Evolutionary conservation across 2,113 vertebrate genomes (phyloP).

Genomic region (Poeciliopsis occidentalis): DNA sequence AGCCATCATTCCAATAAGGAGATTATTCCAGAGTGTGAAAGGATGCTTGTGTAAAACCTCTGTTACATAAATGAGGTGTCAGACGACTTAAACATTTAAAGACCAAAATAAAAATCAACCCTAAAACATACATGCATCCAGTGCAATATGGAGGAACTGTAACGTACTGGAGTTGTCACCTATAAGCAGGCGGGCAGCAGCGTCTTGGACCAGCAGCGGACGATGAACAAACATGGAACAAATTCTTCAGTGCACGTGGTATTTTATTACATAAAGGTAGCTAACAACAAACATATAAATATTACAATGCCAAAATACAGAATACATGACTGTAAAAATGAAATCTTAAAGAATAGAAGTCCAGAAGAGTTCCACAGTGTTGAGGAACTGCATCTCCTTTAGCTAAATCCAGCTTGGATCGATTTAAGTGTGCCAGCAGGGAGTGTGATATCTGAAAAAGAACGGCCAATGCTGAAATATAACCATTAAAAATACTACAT

Average conservation of each 20-base stretch:
- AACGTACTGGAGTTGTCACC: background rate
- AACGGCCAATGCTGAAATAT: conserved; percentile 34
- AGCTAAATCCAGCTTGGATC: background rate
- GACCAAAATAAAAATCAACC: no score
- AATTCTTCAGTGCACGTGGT: conserved; percentile 66
- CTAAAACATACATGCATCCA: no score
- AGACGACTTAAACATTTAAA: no score
- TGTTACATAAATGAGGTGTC: no score
- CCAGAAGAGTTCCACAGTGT: background rate
- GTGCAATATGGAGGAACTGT: background rate
- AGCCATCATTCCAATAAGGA: no score
- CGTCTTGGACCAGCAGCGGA: background rate
- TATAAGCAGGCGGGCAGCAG: background rate
- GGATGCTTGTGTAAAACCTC: no score
- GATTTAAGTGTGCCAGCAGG: conserved; percentile 8
- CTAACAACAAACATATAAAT: conserved; percentile 66
- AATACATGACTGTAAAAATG: conserved; percentile 15
- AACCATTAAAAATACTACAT: background rate
- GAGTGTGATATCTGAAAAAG: background rate
- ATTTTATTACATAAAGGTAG: conserved; percentile 24
- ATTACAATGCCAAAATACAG: conserved; percentile 43
- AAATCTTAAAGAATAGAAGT: conserved; percentile 2
- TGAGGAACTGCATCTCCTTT: background rate
- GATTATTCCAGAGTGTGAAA: no score
- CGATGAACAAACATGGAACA: conserved; percentile 3